Evolutionary conservation across 2,113 vertebrate genomes (phyloP).

Genomic region (Holacanthus passer): DNA sequence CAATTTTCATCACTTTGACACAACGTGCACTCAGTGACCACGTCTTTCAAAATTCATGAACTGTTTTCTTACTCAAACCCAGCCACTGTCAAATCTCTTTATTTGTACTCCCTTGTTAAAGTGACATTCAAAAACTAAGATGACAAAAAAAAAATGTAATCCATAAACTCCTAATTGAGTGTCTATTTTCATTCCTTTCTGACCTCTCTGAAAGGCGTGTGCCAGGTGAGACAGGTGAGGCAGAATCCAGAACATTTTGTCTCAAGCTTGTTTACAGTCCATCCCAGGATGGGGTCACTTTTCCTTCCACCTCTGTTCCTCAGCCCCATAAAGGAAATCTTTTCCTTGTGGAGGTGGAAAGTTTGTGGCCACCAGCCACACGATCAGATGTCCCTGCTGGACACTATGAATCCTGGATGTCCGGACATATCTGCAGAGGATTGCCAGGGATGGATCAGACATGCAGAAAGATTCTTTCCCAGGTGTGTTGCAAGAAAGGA

Average conservation of each 20-base stretch:
- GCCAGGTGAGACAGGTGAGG: too few relatives aligned
- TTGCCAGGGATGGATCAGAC: background rate
- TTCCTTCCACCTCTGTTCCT: background rate
- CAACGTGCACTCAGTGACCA: background rate
- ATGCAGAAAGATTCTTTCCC: background rate
- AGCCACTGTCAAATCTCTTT: background rate
- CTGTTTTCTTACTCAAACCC: background rate
- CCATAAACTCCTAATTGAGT: background rate
- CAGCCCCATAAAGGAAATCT: background rate
- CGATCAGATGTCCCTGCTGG: background rate
- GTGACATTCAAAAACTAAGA: background rate
- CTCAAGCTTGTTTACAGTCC: too few relatives aligned
- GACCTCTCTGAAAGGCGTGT: background rate
- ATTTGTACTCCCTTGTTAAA: background rate
- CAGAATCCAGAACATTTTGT: too few relatives aligned
- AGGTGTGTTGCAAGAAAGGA: background rate
- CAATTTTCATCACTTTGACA: background rate
- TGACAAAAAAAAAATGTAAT: background rate
- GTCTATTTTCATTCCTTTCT: background rate
- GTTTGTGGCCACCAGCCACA: background rate
- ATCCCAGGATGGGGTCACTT: too few relatives aligned
- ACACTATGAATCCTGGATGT: background rate
- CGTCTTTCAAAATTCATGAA: background rate
- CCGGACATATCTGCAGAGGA: background rate
- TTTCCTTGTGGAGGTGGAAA: background rate